phyloP scores from a whole-genome alignment of 2,113 vertebrate genomes.

The Alosa alosa region DNA sequence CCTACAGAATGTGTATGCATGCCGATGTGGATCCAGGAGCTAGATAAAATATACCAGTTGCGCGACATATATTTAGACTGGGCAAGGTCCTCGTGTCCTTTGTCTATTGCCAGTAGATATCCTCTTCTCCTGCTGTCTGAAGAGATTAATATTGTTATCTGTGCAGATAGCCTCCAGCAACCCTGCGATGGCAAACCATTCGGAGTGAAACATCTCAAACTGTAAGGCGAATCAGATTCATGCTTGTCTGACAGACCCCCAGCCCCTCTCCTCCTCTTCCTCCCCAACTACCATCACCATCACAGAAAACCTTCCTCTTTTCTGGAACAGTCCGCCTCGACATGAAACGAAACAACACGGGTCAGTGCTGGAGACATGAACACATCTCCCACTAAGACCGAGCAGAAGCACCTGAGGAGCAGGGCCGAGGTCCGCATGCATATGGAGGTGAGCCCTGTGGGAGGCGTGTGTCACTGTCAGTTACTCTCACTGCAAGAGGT shows the following conservation, averaged over 20 bases:
- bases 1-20: neutral
- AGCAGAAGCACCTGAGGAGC: neutral
- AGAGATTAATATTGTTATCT: constrained; percentile 53
- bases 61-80: constrained; percentile 33
- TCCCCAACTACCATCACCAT: neutral
- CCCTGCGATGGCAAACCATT: constrained; percentile 32
- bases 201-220: constrained; percentile 31
- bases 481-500: constrained; percentile 47
- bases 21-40: neutral
- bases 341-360: neutral
- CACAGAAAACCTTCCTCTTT: neutral
- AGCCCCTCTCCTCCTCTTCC: neutral
- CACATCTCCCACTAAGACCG: neutral
- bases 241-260: neutral
- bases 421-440: neutral
- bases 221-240: neutral
- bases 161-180: constrained; percentile 42
- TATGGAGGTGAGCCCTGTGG: neutral
- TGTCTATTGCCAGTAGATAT: constrained; percentile 47
- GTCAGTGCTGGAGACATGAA: neutral
- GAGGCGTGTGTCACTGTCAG: constrained; percentile 35
- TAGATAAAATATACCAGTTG: neutral
- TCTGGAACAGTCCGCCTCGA: neutral
- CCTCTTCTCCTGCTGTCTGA: constrained; percentile 49
- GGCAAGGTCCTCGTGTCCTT: constrained; percentile 49